These are phyloP conservation scores for Patella caerulea DNA, from an alignment of 2,888 invertebrate genomes.

Conservation along the genomic window DNA sequence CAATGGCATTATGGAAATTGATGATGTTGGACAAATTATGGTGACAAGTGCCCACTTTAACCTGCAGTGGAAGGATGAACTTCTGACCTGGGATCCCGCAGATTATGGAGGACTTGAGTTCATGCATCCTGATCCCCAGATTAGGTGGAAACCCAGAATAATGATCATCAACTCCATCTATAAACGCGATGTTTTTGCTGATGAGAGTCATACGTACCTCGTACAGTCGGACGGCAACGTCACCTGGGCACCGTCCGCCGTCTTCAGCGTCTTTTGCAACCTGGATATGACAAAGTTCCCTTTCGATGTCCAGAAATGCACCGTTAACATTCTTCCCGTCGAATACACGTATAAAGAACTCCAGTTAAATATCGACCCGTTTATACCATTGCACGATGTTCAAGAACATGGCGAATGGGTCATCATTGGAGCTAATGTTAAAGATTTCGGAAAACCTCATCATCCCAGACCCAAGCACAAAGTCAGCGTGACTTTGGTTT, in stretches of 20 bases:
- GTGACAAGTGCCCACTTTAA: background rate
- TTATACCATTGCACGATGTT: background rate
- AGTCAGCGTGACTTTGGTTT: background rate
- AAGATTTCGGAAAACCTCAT: background rate
- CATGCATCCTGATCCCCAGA: background rate
- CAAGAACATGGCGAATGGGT: constrained; percentile 3
- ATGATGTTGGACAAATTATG: background rate
- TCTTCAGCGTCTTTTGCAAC: background rate
- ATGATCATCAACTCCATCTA: background rate
- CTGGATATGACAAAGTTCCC: background rate
- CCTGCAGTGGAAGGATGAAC: background rate
- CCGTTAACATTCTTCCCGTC: background rate
- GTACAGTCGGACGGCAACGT: background rate
- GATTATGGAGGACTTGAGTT: background rate
- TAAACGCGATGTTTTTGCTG: background rate
- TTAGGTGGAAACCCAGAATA: background rate
- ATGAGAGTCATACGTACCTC: background rate
- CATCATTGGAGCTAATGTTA: background rate
- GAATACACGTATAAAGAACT: background rate
- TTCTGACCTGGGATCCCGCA: background rate
- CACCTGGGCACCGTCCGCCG: background rate
- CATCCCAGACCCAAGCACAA: background rate
- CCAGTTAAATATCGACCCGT: background rate
- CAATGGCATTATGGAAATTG: background rate
- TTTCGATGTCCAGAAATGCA: background rate